Conservation (phyloP, 2,797 vertebrate genomes). For the Sebastes nivosus region DNA sequence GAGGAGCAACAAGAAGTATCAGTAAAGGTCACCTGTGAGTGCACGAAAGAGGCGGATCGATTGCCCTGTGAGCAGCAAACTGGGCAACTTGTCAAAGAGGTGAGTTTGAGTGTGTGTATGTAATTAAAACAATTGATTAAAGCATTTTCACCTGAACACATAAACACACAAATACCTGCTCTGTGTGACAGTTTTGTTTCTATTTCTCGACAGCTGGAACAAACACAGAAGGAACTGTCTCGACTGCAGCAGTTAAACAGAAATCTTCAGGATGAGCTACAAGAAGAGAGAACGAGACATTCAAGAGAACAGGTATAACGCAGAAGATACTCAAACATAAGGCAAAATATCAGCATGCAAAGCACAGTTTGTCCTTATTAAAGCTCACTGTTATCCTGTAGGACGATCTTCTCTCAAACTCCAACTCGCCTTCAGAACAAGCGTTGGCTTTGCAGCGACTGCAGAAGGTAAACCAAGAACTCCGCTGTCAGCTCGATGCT, state of each 20-base stretch:
- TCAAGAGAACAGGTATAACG: slow-evolving; percentile 46
- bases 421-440: slow-evolving; percentile 52
- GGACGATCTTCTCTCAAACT: slow-evolving; percentile 40
- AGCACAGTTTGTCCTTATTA: neutral
- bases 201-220: slow-evolving; percentile 83
- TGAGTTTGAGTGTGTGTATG: slow-evolving; percentile 55
- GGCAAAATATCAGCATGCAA: neutral
- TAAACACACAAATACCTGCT: neutral
- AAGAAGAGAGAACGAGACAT: slow-evolving; percentile 40
- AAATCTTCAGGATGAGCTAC: slow-evolving; percentile 84
- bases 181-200: neutral
- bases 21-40: slow-evolving; percentile 47
- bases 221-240: slow-evolving; percentile 88
- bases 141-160: neutral
- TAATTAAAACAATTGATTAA: neutral
- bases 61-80: slow-evolving; percentile 78
- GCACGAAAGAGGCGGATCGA: slow-evolving; percentile 45
- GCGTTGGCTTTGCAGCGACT: slow-evolving; percentile 58
- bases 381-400: slow-evolving; percentile 31
- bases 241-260: slow-evolving; percentile 88
- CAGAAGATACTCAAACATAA: neutral
- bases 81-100: slow-evolving; percentile 87
- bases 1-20: slow-evolving; percentile 85
- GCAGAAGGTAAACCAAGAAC: slow-evolving; percentile 81
- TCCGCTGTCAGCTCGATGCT: slow-evolving; percentile 87